Conservation (phyloP, 1,140 invertebrate species). For the Diprion similis region DNA sequence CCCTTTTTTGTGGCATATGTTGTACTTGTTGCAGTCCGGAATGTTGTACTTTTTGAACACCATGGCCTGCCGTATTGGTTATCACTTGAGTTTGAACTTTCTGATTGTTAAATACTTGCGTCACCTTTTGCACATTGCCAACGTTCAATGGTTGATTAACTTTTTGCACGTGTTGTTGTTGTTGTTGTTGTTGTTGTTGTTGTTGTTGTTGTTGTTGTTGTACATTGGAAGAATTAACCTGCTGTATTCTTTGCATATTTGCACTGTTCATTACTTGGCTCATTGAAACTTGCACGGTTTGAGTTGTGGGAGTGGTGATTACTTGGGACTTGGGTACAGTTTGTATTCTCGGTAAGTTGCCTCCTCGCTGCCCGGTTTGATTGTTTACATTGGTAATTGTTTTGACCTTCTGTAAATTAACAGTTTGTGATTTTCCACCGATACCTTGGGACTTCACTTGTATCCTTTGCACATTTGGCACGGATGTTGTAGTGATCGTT, state of each 20-base stretch:
- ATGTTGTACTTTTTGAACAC: slow-evolving; percentile 19
- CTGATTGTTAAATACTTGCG: slow-evolving; percentile 29
- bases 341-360: slow-evolving; percentile 34
- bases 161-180: slow-evolving; percentile 11
- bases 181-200: not conserved
- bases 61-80: slow-evolving; percentile 12
- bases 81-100: slow-evolving; percentile 17
- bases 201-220: not conserved
- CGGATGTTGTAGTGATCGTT: slow-evolving; percentile 26
- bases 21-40: not conserved
- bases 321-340: slow-evolving; percentile 35
- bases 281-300: slow-evolving; percentile 38
- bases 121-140: slow-evolving; percentile 31
- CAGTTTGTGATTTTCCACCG: slow-evolving; percentile 28
- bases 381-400: slow-evolving; percentile 32
- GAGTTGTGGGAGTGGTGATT: slow-evolving; percentile 18
- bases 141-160: slow-evolving; percentile 12
- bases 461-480: slow-evolving; percentile 43
- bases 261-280: slow-evolving; percentile 43
- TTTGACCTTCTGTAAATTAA: slow-evolving; percentile 44
- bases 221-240: slow-evolving; percentile 27
- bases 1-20: slow-evolving; percentile 15
- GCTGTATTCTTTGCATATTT: slow-evolving; percentile 41
- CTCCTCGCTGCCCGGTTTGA: slow-evolving; percentile 26
- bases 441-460: slow-evolving; percentile 36